Conservation (phyloP, 2,888 invertebrate species). For the Aspidiotus rigidus region DNA sequence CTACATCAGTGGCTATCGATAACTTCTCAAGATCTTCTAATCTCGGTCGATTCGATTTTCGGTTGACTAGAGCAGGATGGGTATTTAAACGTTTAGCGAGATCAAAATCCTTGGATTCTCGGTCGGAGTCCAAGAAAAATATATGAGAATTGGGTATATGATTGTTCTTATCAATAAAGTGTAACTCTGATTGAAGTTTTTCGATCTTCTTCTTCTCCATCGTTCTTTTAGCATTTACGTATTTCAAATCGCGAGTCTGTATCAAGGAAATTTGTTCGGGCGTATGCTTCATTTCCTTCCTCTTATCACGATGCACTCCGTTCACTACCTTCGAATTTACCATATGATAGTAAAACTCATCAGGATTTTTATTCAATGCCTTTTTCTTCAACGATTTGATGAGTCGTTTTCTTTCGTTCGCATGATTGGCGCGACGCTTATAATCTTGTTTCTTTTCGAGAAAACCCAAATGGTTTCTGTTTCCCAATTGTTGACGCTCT, state of each 20-base stretch:
- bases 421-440: constrained; percentile 64
- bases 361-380: constrained; percentile 87
- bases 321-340: constrained; percentile 66
- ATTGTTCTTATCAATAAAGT: constrained; percentile 67
- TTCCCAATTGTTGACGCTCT: constrained; percentile 75
- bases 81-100: constrained; percentile 63
- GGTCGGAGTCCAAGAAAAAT: constrained; percentile 63
- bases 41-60: constrained; percentile 60
- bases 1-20: constrained; percentile 52
- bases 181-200: constrained; percentile 65
- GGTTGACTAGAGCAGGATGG: constrained; percentile 58
- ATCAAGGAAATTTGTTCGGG: constrained; percentile 78
- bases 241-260: constrained; percentile 79
- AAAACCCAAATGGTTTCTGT: constrained; percentile 65
- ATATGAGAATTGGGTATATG: constrained; percentile 63
- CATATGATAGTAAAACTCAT: constrained; percentile 99
- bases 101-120: constrained; percentile 55
- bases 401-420: constrained; percentile 70
- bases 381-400: constrained; percentile 71
- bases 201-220: constrained; percentile 71
- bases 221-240: constrained; percentile 74
- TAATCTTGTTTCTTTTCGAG: constrained; percentile 88
- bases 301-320: constrained; percentile 49
- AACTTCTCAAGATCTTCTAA: constrained; percentile 52
- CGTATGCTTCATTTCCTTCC: constrained; percentile 56